Conservation (phyloP, 1,140 invertebrate genomes). For the Drosophila bifasciata region DNA sequence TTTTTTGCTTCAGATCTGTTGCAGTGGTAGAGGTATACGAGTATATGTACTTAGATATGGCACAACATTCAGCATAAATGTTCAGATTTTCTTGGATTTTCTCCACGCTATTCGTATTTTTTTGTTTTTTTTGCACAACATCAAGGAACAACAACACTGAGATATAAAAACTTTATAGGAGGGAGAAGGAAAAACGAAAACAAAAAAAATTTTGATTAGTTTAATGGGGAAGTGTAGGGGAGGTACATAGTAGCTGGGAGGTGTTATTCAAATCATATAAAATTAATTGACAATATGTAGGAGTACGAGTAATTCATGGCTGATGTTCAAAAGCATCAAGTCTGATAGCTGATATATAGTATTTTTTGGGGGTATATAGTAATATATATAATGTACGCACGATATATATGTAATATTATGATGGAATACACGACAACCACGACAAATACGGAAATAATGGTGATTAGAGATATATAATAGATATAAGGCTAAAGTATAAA, state of each 20-base stretch:
- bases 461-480: constrained; percentile 21
- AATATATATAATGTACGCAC: not conserved
- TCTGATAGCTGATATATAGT: constrained; percentile 25
- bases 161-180: constrained; percentile 70
- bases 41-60: constrained; percentile 34
- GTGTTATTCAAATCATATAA: constrained; percentile 30
- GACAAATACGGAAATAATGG: constrained; percentile 25
- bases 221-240: constrained; percentile 1
- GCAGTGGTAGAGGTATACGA: constrained; percentile 32
- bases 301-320: not conserved
- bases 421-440: constrained; percentile 41
- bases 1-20: constrained; percentile 10
- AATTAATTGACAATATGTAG: constrained; percentile 16
- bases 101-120: constrained; percentile 15
- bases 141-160: constrained; percentile 77
- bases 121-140: constrained; percentile 67
- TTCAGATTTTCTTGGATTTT: constrained; percentile 25
- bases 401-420: constrained; percentile 38
- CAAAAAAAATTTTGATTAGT: constrained; percentile 20
- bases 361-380: not conserved
- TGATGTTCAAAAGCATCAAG: constrained; percentile 43
- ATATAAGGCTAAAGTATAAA: constrained; percentile 16
- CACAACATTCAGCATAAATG: constrained; percentile 62
- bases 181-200: constrained; percentile 29
- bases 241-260: constrained; percentile 1